Conservation (phyloP, 1,140 invertebrate genomes). For the Chymomyza costata region DNA sequence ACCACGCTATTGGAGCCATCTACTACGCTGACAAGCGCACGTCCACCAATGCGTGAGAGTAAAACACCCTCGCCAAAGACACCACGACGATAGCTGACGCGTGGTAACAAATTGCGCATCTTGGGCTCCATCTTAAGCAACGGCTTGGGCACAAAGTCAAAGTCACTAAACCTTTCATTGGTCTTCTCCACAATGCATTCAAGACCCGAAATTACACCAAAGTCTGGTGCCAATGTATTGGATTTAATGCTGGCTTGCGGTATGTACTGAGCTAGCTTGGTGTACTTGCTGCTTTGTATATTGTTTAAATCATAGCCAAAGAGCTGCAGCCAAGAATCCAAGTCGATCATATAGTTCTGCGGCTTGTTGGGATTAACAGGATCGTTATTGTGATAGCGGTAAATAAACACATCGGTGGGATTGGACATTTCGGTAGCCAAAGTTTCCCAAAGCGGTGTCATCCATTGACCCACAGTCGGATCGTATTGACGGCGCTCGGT, state of each 20-base stretch:
- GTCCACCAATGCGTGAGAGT: conserved; percentile 86
- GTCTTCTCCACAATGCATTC: conserved; percentile 91
- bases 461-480: conserved; percentile 94
- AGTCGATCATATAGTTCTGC: conserved; percentile 88
- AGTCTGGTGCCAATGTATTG: conserved; percentile 86
- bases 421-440: conserved; percentile 86
- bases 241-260: conserved; percentile 86
- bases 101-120: conserved; percentile 85
- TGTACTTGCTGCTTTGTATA: conserved; percentile 89
- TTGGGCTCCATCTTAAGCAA: conserved; percentile 88
- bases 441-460: conserved; percentile 93
- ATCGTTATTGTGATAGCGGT: conserved; percentile 93
- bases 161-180: conserved; percentile 86
- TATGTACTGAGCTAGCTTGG: conserved; percentile 84
- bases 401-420: conserved; percentile 93
- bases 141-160: conserved; percentile 89
- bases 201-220: conserved; percentile 90
- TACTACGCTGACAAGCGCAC: conserved; percentile 88
- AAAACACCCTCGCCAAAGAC: conserved; percentile 94
- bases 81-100: conserved; percentile 87
- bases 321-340: conserved; percentile 89
- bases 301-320: conserved; percentile 91
- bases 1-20: conserved; percentile 91
- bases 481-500: conserved; percentile 88
- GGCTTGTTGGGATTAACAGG: conserved; percentile 88